Evolutionary conservation across 2,797 vertebrate species (phyloP), one percentile per base, ranked within the genome.

Genomic region (Decapterus maruadsi): DNA sequence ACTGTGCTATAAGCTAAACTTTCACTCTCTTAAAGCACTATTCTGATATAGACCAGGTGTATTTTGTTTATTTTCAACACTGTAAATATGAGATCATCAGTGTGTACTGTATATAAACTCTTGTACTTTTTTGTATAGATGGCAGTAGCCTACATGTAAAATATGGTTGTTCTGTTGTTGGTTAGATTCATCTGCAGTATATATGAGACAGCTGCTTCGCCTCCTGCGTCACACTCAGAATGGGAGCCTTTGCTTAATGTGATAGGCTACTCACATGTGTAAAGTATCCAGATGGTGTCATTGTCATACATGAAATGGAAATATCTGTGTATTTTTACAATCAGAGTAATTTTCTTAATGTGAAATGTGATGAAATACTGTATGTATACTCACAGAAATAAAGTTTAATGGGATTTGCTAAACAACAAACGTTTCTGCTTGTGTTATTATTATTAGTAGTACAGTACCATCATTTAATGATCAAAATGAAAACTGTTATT

Each of bases 281-380:
- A 69, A 85, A 78, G 65, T 85, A 80, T 68, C 77, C 42, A 57
- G 43, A 75, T 66, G 77, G 75, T 67, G 77, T 85, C 82, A 79
- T 46, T 75, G 85, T 87, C 77, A 81, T 71, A 86, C 65, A 83
- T 74, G 19, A 88, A 65, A 81, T 81, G 64, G 88, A 40, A 40
- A 80, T 81, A 69, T 75, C 53, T 88, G 81, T 89, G 85, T 80
- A 87, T 88, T 91, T 89, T 89, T 89, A 84, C 77, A 77, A 73
- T 85, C 36, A 53, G 56, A 73, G 68, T 78, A 42, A 75, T 82
- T 81, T 88, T 85, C 55, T 89, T 77, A 66, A 84, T 90, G 83
- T 90, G 84, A 72, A 80, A 68, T 82, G 90, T 92, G 67, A 78
- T 80, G 42, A 20, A 76, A 26, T 26, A n/a, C n/a, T n/a, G 53